phyloP scores from a whole-genome alignment of 2,888 invertebrate species.

The Ferdinandea cuprea region DNA sequence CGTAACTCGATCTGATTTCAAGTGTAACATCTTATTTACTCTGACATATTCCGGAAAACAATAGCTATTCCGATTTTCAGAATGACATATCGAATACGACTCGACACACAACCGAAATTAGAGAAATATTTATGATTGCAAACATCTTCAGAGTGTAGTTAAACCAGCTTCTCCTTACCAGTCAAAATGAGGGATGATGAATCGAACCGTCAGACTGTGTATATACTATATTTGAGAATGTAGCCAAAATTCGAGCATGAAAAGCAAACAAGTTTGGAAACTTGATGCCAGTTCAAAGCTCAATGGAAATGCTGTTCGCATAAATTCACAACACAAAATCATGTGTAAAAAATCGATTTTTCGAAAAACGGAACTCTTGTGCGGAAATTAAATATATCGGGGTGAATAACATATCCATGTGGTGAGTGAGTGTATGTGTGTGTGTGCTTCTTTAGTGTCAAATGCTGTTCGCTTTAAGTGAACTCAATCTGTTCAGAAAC shows the following conservation, averaged over 20 bases:
- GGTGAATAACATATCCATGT: slow-evolving; percentile 53
- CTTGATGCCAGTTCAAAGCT: neutral
- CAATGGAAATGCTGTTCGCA: neutral
- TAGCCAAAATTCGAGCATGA: neutral
- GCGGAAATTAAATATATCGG: slow-evolving; percentile 51
- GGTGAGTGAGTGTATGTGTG: too few species aligned
- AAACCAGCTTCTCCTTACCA: neutral
- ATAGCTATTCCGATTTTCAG: neutral
- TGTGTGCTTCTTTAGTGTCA: slow-evolving; percentile 25
- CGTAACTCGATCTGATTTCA: neutral
- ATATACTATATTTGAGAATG: neutral
- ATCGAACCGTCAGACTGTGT: neutral
- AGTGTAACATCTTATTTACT: too few species aligned
- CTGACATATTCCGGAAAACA: neutral
- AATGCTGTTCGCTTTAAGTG: slow-evolving; percentile 32
- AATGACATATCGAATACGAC: neutral
- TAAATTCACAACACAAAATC: slow-evolving; percentile 1
- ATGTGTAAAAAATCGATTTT: slow-evolving; percentile 52
- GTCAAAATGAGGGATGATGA: neutral
- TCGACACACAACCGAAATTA: neutral
- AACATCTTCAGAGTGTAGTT: neutral
- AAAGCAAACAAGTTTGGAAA: slow-evolving; percentile 7
- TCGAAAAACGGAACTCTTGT: slow-evolving; percentile 54
- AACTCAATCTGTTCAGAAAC: slow-evolving; percentile 17
- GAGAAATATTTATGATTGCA: neutral